These are phyloP conservation scores for Plotosus lineatus DNA, from an alignment of 2,113 vertebrate species.

Conservation along the genomic window DNA sequence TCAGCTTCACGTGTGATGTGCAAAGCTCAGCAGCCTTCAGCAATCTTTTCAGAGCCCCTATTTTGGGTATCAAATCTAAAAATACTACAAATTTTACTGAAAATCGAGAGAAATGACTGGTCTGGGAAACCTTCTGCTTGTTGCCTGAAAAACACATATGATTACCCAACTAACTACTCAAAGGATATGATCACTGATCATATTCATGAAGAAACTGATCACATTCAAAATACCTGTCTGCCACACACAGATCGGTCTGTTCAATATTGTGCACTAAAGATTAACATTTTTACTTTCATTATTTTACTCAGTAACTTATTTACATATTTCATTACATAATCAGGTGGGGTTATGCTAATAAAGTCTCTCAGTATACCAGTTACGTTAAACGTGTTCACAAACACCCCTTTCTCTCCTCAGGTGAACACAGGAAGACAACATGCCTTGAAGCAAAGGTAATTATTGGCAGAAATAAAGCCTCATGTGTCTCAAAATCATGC, in stretches of 20 bases:
- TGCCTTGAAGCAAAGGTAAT: background rate
- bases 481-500: too few species aligned
- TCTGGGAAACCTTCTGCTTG: conserved; percentile 11
- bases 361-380: background rate
- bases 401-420: background rate
- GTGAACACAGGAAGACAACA: background rate
- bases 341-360: background rate
- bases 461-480: background rate
- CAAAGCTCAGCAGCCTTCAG: background rate
- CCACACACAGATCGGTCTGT: background rate
- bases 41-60: conserved; percentile 26
- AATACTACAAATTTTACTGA: conserved; percentile 5
- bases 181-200: too few species aligned
- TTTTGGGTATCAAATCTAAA: conserved; percentile 44
- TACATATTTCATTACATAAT: background rate
- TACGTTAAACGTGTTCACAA: background rate
- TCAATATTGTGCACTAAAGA: background rate
- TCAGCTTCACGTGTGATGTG: conserved; percentile 2
- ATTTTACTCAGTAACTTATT: background rate
- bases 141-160: conserved; percentile 23
- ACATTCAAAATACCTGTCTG: conserved; percentile 4
- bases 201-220: too few species aligned
- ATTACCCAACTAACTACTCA: conserved; percentile 34
- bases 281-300: background rate
- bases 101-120: conserved; percentile 32